A percentile compares a stretch with the other conserved stretches of the same genome.
Evolutionary conservation across 2,113 vertebrate species (phyloP).

Genomic region (Crypturellus undulatus): DNA sequence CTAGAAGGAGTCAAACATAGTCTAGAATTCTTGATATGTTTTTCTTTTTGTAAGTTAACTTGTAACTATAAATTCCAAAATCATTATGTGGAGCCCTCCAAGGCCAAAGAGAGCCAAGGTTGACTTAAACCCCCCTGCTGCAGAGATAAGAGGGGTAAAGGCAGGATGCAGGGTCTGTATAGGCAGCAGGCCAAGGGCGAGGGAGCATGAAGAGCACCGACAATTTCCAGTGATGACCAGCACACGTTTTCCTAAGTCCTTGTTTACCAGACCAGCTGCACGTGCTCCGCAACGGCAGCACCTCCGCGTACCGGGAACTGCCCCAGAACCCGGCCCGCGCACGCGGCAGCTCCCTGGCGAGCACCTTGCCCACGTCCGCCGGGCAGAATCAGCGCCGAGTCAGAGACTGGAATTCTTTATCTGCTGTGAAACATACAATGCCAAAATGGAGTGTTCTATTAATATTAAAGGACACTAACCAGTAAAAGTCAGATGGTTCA

Average conservation of each 20-base stretch:
- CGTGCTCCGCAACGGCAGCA: neutral
- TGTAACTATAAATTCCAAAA: neutral
- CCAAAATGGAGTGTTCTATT: slow-evolving; percentile 53
- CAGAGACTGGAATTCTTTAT: slow-evolving; percentile 19
- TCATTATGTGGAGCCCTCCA: neutral
- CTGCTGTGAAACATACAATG: slow-evolving; percentile 40
- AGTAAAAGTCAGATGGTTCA: slow-evolving; percentile 58
- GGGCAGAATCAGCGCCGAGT: neutral
- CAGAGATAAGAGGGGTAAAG: neutral
- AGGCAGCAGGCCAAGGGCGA: neutral
- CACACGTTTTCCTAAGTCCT: fast-evolving
- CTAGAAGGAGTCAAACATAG: neutral
- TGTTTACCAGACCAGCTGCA: neutral
- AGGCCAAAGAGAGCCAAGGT: neutral
- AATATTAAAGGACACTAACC: slow-evolving; percentile 42
- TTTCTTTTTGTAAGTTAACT: neutral
- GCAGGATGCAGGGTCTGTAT: neutral
- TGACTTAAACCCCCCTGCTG: neutral
- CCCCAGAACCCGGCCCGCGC: neutral
- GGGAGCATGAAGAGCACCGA: neutral
- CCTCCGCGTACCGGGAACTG: neutral
- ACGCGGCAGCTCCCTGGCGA: neutral
- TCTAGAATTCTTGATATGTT: neutral
- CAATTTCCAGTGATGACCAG: neutral
- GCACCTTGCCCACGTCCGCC: neutral